A percentile compares a stretch with the other conserved stretches of the same genome.
phyloP scores from a whole-genome alignment of 2,888 invertebrate genomes.

The Diarsia rubi region DNA sequence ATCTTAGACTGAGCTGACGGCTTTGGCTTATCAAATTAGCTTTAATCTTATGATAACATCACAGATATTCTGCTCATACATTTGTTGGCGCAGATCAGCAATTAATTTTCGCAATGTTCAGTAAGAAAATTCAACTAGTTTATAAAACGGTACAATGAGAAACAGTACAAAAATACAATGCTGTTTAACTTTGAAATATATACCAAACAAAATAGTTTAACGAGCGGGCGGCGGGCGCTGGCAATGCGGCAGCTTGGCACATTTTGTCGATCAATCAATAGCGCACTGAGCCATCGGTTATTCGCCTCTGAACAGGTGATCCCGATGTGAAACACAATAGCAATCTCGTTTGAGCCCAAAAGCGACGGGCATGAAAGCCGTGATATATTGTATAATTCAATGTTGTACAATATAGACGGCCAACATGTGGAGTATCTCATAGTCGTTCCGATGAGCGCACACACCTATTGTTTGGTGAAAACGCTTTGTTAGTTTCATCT shows the following conservation, averaged over 20 bases:
- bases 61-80: slow-evolving; percentile 5
- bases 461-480: slow-evolving; percentile 77
- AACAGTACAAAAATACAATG: slow-evolving; percentile 45
- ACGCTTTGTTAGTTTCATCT: slow-evolving; percentile 76
- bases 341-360: slow-evolving; percentile 58
- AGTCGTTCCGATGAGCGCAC: slow-evolving; percentile 82
- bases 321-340: slow-evolving; percentile 71
- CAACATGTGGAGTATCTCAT: slow-evolving; percentile 83
- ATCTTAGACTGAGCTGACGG: slow-evolving; percentile 35
- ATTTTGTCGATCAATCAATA: slow-evolving; percentile 72
- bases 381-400: slow-evolving; percentile 58
- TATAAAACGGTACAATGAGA: slow-evolving; percentile 34
- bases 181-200: slow-evolving; percentile 48
- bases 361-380: slow-evolving; percentile 52
- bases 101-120: slow-evolving; percentile 18
- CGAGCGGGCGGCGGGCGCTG: slow-evolving; percentile 51
- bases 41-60: slow-evolving; percentile 27
- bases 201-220: slow-evolving; percentile 59
- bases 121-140: slow-evolving; percentile 2
- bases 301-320: slow-evolving; percentile 76
- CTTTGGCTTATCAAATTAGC: slow-evolving; percentile 36
- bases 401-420: slow-evolving; percentile 65
- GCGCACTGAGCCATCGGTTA: slow-evolving; percentile 69
- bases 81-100: slow-evolving; percentile 9
- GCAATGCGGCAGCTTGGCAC: slow-evolving; percentile 49